A percentile compares a stretch with the other conserved stretches of the same genome.
These are phyloP conservation scores for Ascaphus truei DNA, from an alignment of 2,113 vertebrate species.

Conservation along the genomic window DNA sequence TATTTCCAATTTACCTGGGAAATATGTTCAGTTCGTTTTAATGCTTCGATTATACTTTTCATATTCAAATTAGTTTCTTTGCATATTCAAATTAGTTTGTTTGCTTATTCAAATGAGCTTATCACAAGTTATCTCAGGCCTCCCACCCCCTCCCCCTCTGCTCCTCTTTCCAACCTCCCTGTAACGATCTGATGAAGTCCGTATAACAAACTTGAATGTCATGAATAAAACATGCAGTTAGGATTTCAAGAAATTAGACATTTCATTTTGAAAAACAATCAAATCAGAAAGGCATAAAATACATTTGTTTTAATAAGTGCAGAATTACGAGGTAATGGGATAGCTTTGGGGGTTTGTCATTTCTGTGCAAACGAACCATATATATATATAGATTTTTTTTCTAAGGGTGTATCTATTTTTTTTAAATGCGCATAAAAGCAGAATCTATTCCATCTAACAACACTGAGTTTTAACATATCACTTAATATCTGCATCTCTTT, in stretches of 20 bases:
- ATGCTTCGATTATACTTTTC: no score
- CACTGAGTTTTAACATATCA: constrained; percentile 63
- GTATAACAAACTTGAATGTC: constrained; percentile 38
- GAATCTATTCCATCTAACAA: constrained; percentile 65
- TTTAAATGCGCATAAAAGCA: constrained; percentile 66
- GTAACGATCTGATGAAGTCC: no score
- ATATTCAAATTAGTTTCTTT: no score
- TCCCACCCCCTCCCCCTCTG: no score
- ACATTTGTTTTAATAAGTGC: constrained; percentile 81
- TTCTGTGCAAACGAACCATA: constrained; percentile 61
- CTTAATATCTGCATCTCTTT: constrained; percentile 51
- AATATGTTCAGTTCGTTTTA: no score
- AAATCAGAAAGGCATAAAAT: constrained; percentile 77
- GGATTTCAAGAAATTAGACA: constrained; percentile 67
- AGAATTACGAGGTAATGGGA: constrained; percentile 82
- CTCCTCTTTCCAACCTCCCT: no score
- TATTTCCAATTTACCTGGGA: no score
- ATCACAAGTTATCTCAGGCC: no score
- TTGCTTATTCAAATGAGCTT: no score
- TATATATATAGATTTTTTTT: constrained; percentile 74
- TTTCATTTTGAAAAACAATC: constrained; percentile 64
- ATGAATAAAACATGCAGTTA: constrained; percentile 56
- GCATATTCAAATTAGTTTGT: no score
- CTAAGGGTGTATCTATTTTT: constrained; percentile 73
- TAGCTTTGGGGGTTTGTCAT: constrained; percentile 77